Evolutionary conservation across 2,113 vertebrate genomes (phyloP).

Genomic region (Mobula hypostoma): DNA sequence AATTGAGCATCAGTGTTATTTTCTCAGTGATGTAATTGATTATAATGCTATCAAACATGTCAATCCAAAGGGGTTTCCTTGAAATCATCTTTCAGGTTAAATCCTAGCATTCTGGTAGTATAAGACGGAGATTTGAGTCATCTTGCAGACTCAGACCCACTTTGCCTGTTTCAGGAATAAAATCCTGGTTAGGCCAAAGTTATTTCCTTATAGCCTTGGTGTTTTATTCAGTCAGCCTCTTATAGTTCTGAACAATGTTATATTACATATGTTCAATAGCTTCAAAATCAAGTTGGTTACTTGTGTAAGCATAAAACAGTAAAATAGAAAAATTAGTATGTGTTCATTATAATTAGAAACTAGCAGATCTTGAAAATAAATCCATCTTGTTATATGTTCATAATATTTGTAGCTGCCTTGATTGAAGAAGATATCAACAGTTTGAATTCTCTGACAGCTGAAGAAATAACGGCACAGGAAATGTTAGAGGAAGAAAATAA

Average conservation of each 20-base stretch:
- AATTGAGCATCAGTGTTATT: neutral
- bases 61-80: neutral
- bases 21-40: neutral
- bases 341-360: neutral
- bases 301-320: neutral
- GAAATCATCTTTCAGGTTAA: neutral
- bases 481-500: neutral
- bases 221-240: neutral
- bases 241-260: neutral
- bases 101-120: neutral
- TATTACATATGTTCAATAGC: neutral
- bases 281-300: neutral
- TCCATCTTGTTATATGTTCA: neutral
- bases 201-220: neutral
- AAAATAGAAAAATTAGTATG: neutral
- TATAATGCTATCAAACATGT: neutral
- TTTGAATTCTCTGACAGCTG: neutral
- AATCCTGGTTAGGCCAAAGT: neutral
- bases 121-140: neutral
- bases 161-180: neutral
- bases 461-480: slow-evolving; percentile 25
- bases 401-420: neutral
- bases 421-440: neutral
- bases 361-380: neutral
- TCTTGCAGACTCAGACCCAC: neutral